phyloP scores from a whole-genome alignment of 2,113 vertebrate species.

The Lampris megalopsis region DNA sequence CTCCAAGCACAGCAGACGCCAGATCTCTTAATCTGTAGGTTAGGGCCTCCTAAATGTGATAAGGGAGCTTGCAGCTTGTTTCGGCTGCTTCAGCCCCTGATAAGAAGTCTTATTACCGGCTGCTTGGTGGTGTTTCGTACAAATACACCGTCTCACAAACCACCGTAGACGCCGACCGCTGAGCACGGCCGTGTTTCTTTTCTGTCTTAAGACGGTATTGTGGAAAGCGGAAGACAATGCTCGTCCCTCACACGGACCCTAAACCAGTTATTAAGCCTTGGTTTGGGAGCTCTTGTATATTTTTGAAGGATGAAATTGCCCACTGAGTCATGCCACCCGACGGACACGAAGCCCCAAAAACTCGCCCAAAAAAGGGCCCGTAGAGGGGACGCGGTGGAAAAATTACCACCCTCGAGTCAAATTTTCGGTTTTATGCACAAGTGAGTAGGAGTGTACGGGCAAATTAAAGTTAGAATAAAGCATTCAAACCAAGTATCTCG shows the following conservation, averaged over 20 bases:
- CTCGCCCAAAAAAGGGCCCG: neutral
- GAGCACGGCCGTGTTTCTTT: too few species aligned
- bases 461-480: neutral
- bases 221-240: too few species aligned
- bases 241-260: neutral
- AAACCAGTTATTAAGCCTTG: neutral
- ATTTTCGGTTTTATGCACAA: too few species aligned
- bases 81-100: conserved; percentile 16
- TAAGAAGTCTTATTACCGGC: conserved; percentile 50
- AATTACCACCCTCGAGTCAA: neutral
- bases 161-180: neutral
- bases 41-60: neutral
- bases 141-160: conserved; percentile 19
- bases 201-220: too few species aligned
- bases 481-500: neutral
- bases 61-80: neutral
- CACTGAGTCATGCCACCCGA: neutral
- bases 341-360: neutral
- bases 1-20: conserved; percentile 12
- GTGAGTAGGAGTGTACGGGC: too few species aligned
- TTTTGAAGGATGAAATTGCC: neutral
- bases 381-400: neutral
- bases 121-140: conserved; percentile 7
- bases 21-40: neutral
- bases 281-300: neutral